Evolutionary conservation across 1,140 invertebrate genomes (phyloP), one percentile per base, ranked within the genome.

Genomic region (Orchestia grillus): DNA sequence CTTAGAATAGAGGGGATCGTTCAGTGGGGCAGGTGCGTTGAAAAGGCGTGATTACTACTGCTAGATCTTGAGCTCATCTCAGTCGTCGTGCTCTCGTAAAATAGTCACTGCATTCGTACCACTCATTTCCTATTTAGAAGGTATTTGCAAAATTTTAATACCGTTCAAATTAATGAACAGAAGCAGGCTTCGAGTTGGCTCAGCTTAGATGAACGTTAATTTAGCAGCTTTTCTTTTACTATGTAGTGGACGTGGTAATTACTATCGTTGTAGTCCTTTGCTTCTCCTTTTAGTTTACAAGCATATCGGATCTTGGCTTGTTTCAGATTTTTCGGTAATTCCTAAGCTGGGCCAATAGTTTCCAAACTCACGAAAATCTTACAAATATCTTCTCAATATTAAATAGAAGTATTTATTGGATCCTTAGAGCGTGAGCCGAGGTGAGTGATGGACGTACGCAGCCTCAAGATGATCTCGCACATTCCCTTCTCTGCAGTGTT

Each of bases 1-100:
- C 44, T 92, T 94, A 94, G 92, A 94, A 94, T 94, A 94, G 92
- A 94, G 92, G 92, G 92, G 92, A 94, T 94, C 92, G 92, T 94
- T 94, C 92, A 94, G 92, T 94, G 40, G 43, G 40, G 43, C 88
- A 90, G 88, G 88, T 90, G 92, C 92, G 44, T 44, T 45, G 44
- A 36, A 94, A 94, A 19, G 92, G 43, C 92, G 44, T 47, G 44
- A 47, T 94, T 47, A 47, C 92, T 40, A 45, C 92, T 94, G 92
- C 92, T 40, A 45, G 0, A 94, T 45, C 92, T 45, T 47, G 43
- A 94, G 43, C 92, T 44, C 92, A 40, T 47, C 92, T 45, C 92
- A 90, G 92, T 40, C 44, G 92, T 47, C 43, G 44, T 94, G 92
- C 44, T 94, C 92, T 42, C 44, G 4, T 47, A 44, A 94, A 94